phyloP scores from a whole-genome alignment of 2,797 vertebrate genomes.

The Cryptoblepharus egeriae region DNA sequence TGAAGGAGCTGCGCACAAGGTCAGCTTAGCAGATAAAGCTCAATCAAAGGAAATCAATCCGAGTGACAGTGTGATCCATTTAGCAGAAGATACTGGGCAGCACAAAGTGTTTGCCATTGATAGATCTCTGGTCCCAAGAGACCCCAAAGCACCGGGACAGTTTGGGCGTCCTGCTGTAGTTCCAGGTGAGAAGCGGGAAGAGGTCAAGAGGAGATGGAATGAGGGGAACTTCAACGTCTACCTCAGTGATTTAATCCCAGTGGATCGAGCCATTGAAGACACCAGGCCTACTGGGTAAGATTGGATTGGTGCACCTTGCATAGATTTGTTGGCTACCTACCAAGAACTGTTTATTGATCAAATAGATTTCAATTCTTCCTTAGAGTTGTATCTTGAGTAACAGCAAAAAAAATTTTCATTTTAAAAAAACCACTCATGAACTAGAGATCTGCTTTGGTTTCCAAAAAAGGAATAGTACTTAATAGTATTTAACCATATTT shows the following conservation, averaged over 20 bases:
- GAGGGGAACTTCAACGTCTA: constrained; percentile 97
- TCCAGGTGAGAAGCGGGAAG: constrained; percentile 77
- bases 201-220: constrained; percentile 87
- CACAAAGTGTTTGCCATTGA: constrained; percentile 88
- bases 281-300: constrained; percentile 91
- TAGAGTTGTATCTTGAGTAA: neutral
- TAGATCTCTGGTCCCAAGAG: constrained; percentile 81
- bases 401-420: too few species aligned
- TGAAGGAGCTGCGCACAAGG: neutral
- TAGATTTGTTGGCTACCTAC: accelerated
- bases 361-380: neutral
- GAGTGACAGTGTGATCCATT: accelerated
- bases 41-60: neutral
- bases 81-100: constrained; percentile 7
- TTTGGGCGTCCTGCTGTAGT: constrained; percentile 84
- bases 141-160: constrained; percentile 86
- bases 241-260: constrained; percentile 92
- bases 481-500: too few species aligned
- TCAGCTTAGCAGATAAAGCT: neutral
- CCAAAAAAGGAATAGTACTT: too few species aligned
- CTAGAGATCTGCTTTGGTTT: too few species aligned
- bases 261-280: constrained; percentile 91
- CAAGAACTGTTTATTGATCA: neutral
- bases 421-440: too few species aligned
- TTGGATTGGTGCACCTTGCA: neutral